Conservation (phyloP, 2,888 invertebrate genomes). For the Polydesmus complanatus region DNA sequence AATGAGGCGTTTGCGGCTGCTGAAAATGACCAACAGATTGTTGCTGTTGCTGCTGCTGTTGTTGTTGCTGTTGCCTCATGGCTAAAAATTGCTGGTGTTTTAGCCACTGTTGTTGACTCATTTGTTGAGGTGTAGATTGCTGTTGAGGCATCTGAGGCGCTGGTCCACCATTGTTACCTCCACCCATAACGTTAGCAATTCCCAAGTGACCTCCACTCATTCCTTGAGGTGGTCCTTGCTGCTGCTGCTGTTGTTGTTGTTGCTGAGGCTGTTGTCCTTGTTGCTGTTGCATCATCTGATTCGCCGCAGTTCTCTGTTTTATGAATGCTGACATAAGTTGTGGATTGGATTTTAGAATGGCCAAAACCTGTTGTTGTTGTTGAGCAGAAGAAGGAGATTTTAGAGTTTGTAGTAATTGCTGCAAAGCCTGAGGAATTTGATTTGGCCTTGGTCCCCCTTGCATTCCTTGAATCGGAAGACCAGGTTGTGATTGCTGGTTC, state of each 20-base stretch:
- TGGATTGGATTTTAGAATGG: conserved; percentile 83
- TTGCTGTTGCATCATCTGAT: conserved; percentile 29
- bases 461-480: background rate
- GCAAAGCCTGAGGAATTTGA: conserved; percentile 25
- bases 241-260: conserved; percentile 3
- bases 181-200: background rate
- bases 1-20: conserved; percentile 37
- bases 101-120: conserved; percentile 31
- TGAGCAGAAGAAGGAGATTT: conserved; percentile 79
- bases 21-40: conserved; percentile 33
- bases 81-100: conserved; percentile 25
- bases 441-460: conserved; percentile 5
- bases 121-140: conserved; percentile 19
- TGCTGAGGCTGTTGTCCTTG: background rate
- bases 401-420: conserved; percentile 70
- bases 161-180: background rate
- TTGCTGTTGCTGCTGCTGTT: conserved; percentile 21
- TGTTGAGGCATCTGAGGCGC: conserved; percentile 6
- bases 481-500: conserved; percentile 6
- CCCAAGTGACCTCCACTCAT: conserved; percentile 8
- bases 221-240: background rate
- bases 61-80: conserved; percentile 25
- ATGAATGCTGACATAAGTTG: conserved; percentile 91
- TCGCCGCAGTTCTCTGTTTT: conserved; percentile 58
- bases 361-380: conserved; percentile 74